phyloP scores from a whole-genome alignment of 2,797 vertebrate genomes.

The Oreochromis grahami region DNA sequence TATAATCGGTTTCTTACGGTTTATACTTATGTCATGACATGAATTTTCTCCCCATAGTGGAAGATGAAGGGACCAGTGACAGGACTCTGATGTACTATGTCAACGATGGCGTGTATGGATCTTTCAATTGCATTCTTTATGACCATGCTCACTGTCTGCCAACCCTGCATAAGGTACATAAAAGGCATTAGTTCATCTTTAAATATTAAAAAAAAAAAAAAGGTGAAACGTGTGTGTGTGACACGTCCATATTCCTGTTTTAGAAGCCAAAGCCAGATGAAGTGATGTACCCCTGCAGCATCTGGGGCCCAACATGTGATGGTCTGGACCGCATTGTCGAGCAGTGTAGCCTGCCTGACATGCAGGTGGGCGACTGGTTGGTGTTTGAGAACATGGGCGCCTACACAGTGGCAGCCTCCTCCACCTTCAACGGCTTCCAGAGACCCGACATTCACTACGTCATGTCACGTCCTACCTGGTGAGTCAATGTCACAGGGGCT shows the following conservation, averaged over 20 bases:
- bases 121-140: constrained; percentile 95
- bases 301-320: constrained; percentile 97
- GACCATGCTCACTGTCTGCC: constrained; percentile 93
- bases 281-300: constrained; percentile 86
- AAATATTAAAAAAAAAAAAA: not conserved
- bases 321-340: constrained; percentile 94
- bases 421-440: constrained; percentile 97
- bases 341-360: constrained; percentile 85
- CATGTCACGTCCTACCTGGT: constrained; percentile 90
- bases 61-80: constrained; percentile 83
- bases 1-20: fast-evolving
- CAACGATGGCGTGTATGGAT: constrained; percentile 96
- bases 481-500: constrained; percentile 47
- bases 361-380: constrained; percentile 95
- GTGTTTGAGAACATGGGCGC: constrained; percentile 98
- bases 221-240: not conserved
- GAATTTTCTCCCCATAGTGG: constrained; percentile 71
- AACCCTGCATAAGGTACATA: constrained; percentile 84
- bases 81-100: constrained; percentile 96
- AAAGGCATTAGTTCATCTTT: not conserved
- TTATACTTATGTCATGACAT: not conserved
- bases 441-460: constrained; percentile 89
- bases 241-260: not conserved
- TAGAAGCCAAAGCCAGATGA: constrained; percentile 94
- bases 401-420: constrained; percentile 91